Evolutionary conservation across 2,888 invertebrate genomes (phyloP), one percentile per base, ranked within the genome.

Genomic region (Ormyrus thymus): DNA sequence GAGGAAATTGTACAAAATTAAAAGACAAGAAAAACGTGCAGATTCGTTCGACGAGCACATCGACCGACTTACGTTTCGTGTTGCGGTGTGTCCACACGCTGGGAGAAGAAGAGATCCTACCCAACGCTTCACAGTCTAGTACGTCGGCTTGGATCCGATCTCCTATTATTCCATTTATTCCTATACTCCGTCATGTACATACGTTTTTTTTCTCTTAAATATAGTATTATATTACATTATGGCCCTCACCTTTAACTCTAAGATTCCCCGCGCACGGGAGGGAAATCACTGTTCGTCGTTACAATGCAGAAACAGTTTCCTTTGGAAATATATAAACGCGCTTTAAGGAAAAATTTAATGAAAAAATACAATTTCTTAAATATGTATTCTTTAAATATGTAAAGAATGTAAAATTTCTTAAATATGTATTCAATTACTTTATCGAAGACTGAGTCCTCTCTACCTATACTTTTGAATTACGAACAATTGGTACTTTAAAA

Each of bases 61-160:
- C 64, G 69, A 29, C 68, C 48, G 66, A 78, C 62, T 65, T 55
- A 46, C 55, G 59, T 78, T 66, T 50, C 70, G 75, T 66, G 64
- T 76, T 29, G 53, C 68, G 62, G 66, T 76, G 64, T 59, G 75
- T 78, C 59, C 69, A 51, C 50, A 48, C 50, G 68, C 74, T 76
- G 61, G 76, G 71, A 74, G 81, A 81, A 74, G 71, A 62, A 68
- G 78, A 81, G 69, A 70, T 77, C 70, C 62, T 58, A 76, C n/a
- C 76, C 68, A 78, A 78, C 73, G 76, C 76, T 69, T 76, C 64
- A 65, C 88, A 88, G 86, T 89, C 89, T 90, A 89, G 90, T 89
- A 89, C 89, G 90, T 88, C 89, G 90, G 90, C 84, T 89, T 83
- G 77, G 70, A 81, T 78, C 76, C 79, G 81, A 81, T 76, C 76